These are phyloP conservation scores for Phortica okadai DNA, from an alignment of 2,888 invertebrate species.

Conservation along the genomic window DNA sequence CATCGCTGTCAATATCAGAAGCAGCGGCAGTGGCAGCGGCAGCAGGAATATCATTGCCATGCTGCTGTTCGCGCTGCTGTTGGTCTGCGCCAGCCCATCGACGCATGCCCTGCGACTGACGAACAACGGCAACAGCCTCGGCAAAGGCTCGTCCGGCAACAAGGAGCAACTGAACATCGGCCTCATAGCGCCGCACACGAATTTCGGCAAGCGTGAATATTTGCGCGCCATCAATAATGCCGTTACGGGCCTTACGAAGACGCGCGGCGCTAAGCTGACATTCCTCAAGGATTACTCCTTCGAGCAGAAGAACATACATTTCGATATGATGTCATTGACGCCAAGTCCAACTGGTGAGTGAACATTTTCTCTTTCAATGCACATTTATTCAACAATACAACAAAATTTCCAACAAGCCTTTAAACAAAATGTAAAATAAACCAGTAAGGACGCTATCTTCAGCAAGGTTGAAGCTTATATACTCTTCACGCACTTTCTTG, in stretches of 20 bases:
- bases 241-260: constrained; percentile 79
- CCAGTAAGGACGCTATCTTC: no score
- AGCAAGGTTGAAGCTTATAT: no score
- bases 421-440: no score
- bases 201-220: constrained; percentile 81
- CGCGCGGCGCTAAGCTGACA: constrained; percentile 79
- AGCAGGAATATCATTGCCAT: neutral
- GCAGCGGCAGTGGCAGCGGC: constrained; percentile 20
- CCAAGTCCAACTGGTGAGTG: constrained; percentile 85
- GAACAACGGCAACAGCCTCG: constrained; percentile 65
- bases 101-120: constrained; percentile 63
- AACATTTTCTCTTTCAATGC: no score
- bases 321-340: constrained; percentile 83
- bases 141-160: constrained; percentile 65
- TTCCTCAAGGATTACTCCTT: constrained; percentile 83
- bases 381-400: neutral
- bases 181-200: constrained; percentile 76
- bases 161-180: constrained; percentile 76
- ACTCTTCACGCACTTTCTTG: no score
- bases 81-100: constrained; percentile 53
- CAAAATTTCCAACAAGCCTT: no score
- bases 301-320: constrained; percentile 80
- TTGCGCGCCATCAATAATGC: constrained; percentile 82
- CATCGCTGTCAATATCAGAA: neutral
- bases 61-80: constrained; percentile 15